phyloP scores from a whole-genome alignment of 2,797 vertebrate species.

The Rhynchotus rufescens region DNA sequence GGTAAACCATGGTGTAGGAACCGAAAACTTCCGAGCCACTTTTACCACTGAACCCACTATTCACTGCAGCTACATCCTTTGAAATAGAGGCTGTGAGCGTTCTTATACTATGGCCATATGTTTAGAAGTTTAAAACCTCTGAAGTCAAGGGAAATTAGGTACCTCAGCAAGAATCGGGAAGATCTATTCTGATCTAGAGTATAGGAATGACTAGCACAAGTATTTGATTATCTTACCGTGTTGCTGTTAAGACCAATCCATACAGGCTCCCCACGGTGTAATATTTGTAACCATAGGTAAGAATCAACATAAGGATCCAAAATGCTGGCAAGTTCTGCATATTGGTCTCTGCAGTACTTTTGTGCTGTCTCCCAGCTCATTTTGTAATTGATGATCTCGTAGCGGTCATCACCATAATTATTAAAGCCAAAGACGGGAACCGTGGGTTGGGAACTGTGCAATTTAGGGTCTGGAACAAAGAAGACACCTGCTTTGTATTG shows the following conservation, averaged over 20 bases:
- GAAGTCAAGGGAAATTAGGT: not conserved
- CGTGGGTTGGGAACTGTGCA: constrained; percentile 72
- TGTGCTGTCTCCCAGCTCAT: constrained; percentile 91
- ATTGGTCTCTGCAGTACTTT: constrained; percentile 87
- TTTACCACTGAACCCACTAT: not conserved
- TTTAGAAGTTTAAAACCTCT: not conserved
- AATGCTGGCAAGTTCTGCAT: constrained; percentile 87
- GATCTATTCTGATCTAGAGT: not conserved
- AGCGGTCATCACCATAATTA: constrained; percentile 84
- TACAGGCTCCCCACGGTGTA: constrained; percentile 79
- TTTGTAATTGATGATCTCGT: constrained; percentile 83
- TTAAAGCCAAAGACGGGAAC: constrained; percentile 69
- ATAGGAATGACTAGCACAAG: not conserved
- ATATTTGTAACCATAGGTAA: constrained; percentile 76
- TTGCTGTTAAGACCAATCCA: constrained; percentile 92
- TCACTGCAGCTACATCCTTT: not conserved
- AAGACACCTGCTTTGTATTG: not conserved
- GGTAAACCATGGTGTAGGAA: not conserved
- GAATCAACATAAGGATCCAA: constrained; percentile 81
- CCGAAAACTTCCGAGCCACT: not conserved
- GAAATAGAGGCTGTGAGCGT: not conserved
- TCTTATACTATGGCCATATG: not conserved
- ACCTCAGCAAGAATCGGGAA: not conserved
- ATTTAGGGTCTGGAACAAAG: constrained; percentile 79
- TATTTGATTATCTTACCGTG: constrained; percentile 73